A percentile compares a stretch with the other conserved stretches of the same genome.
Evolutionary conservation across 2,113 vertebrate species (phyloP).

Genomic region (Actenoides hombroni): DNA sequence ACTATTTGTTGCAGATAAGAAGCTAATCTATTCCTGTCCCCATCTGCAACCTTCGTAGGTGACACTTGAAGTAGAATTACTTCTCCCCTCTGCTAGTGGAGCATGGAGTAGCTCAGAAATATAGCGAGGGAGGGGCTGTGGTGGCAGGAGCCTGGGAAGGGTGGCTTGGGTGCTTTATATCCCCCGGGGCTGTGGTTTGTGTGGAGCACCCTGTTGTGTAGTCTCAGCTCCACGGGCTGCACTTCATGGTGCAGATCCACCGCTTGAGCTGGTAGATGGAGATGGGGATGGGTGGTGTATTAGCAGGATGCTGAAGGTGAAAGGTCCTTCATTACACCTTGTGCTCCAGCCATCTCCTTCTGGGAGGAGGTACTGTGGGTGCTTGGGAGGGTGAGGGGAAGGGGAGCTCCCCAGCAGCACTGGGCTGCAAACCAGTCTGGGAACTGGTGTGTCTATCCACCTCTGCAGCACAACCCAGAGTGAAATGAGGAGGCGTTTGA

Average conservation of each 20-base stretch:
- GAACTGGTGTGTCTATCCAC: neutral
- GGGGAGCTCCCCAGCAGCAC: neutral
- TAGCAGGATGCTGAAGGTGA: neutral
- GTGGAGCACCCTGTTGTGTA: neutral
- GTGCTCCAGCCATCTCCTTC: neutral
- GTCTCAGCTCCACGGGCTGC: neutral
- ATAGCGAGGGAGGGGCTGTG: neutral
- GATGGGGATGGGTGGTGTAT: neutral
- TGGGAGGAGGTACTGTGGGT: neutral
- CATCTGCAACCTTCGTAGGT: neutral
- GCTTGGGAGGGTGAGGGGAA: neutral
- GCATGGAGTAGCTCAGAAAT: neutral
- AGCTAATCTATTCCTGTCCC: neutral
- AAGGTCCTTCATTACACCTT: neutral
- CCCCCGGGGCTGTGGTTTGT: neutral
- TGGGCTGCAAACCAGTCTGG: neutral
- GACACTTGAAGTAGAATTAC: neutral
- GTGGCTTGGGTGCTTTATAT: neutral
- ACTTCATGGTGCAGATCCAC: neutral
- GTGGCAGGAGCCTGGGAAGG: neutral
- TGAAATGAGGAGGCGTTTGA: neutral
- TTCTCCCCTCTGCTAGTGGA: neutral
- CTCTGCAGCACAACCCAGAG: neutral
- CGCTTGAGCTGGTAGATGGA: neutral
- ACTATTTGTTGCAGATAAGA: neutral